Evolutionary conservation across 2,113 vertebrate genomes (phyloP).

Genomic region (Epinephelus lanceolatus): DNA sequence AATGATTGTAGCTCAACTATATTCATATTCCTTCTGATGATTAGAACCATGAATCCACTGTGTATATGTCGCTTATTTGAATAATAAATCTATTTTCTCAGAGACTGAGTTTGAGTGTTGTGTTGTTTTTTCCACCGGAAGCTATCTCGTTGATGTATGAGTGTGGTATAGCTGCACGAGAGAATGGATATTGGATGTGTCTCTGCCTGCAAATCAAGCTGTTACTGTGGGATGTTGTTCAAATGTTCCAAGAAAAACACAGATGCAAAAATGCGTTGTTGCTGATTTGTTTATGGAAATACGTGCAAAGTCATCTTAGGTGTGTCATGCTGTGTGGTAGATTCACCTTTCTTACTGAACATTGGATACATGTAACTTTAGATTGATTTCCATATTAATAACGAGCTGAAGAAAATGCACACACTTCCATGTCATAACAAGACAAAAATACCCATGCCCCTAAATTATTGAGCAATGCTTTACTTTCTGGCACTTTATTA

Average conservation of each 20-base stretch:
- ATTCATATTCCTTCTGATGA: conserved; percentile 43
- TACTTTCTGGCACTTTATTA: neutral
- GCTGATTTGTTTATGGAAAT: conserved; percentile 17
- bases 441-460: neutral
- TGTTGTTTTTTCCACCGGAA: neutral
- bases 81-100: conserved; percentile 83
- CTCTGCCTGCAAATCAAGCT: neutral
- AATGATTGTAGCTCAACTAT: conserved; percentile 26
- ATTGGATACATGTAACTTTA: neutral
- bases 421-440: neutral
- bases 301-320: neutral
- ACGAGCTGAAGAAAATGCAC: neutral
- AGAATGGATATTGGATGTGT: neutral
- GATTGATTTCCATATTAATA: neutral
- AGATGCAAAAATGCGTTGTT: no score
- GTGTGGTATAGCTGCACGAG: neutral
- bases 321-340: neutral
- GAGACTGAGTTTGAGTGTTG: conserved; percentile 20
- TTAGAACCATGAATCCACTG: conserved; percentile 55
- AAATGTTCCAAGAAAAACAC: neutral
- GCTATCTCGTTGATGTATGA: neutral
- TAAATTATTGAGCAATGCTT: neutral
- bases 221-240: neutral
- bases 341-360: neutral
- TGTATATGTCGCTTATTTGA: conserved; percentile 64